Evolutionary conservation across 92 coral and sea anemone genomes (phyloP).

Genomic region (Muricea muricata): DNA sequence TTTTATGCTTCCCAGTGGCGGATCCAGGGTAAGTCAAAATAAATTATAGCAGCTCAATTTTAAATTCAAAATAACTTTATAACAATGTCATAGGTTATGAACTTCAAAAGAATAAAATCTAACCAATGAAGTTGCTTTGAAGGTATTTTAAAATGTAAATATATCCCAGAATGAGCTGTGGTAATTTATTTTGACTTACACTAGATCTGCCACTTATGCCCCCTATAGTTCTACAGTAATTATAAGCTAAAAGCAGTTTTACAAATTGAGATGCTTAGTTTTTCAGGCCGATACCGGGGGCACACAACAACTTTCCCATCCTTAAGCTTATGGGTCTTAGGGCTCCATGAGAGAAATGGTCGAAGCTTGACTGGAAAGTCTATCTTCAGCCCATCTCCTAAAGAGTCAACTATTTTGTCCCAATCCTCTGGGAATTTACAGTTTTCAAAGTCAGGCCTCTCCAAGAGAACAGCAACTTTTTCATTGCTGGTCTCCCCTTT

Average conservation of each 20-base stretch:
- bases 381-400: conserved; percentile 58
- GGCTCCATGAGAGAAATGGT: conserved; percentile 52
- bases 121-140: no score
- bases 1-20: no score
- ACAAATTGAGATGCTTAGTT: conserved; percentile 50
- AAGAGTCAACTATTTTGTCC: conserved; percentile 36
- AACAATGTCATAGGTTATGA: no score
- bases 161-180: neutral
- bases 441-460: conserved; percentile 19
- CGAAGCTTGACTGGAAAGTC: conserved; percentile 58
- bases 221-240: no score
- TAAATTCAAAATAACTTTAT: no score
- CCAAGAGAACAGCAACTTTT: conserved; percentile 4
- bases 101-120: no score
- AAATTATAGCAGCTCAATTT: no score
- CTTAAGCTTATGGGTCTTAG: conserved; percentile 43
- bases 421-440: conserved; percentile 46
- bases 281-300: conserved; percentile 57
- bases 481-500: conserved; percentile 38
- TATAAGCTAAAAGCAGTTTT: conserved; percentile 56
- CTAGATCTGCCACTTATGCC: no score
- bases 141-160: neutral
- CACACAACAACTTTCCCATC: conserved; percentile 23
- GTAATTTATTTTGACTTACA: no score
- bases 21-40: no score